Percentiles rank a stretch among this genome's conserved stretches.
These are phyloP conservation scores for Phlogophora meticulosa DNA, from an alignment of 2,888 invertebrate genomes.

Conservation along the genomic window DNA sequence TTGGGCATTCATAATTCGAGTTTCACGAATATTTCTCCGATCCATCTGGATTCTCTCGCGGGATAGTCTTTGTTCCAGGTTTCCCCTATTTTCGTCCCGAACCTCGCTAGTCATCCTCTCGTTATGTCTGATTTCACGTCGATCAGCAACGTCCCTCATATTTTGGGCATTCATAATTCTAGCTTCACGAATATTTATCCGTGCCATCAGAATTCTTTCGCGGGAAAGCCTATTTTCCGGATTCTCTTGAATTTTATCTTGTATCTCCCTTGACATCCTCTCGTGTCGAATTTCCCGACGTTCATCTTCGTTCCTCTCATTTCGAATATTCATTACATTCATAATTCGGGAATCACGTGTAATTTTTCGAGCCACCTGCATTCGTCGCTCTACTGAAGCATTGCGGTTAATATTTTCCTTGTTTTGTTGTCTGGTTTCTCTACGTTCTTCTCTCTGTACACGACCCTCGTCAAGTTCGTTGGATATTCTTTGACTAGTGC, in stretches of 20 bases:
- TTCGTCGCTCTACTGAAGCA: constrained; percentile 30
- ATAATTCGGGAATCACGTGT: constrained; percentile 32
- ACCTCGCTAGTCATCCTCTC: constrained; percentile 7
- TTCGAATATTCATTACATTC: constrained; percentile 16
- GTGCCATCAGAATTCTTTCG: constrained; percentile 14
- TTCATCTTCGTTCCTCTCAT: constrained; percentile 9
- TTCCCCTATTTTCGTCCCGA: constrained; percentile 17
- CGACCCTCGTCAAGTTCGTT: constrained; percentile 28
- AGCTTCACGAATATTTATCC: constrained; percentile 30
- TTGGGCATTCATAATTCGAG: constrained; percentile 3
- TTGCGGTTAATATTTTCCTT: constrained; percentile 41
- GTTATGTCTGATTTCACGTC: constrained; percentile 1
- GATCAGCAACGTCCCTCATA: not conserved
- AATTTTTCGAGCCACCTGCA: constrained; percentile 26
- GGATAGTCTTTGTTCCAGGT: constrained; percentile 18
- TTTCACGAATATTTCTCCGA: constrained; percentile 29
- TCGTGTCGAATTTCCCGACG: constrained; percentile 1
- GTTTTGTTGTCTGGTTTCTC: constrained; percentile 28
- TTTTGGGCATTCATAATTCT: constrained; percentile 7
- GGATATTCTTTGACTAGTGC: constrained; percentile 8
- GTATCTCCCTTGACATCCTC: not conserved
- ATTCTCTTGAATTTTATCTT: constrained; percentile 15
- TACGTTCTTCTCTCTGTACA: constrained; percentile 22
- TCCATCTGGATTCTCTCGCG: constrained; percentile 16
- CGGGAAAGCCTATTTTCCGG: constrained; percentile 14